These are phyloP conservation scores for Microdon myrmicae DNA, from an alignment of 2,888 invertebrate genomes.

Conservation along the genomic window DNA sequence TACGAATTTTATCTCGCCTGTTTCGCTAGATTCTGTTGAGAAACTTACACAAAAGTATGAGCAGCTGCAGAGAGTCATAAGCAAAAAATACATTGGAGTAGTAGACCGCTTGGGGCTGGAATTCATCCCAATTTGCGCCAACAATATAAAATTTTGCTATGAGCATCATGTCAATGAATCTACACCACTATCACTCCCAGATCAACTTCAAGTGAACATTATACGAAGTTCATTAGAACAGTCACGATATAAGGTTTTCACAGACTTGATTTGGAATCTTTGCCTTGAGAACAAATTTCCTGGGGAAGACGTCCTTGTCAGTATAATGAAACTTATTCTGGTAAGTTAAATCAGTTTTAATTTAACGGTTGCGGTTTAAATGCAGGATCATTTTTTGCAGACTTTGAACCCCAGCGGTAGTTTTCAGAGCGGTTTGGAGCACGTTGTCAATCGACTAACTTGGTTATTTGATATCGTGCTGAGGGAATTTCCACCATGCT, in stretches of 20 bases:
- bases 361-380: neutral
- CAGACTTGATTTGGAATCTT: conserved; percentile 58
- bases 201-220: conserved; percentile 53
- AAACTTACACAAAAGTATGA: conserved; percentile 22
- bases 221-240: conserved; percentile 56
- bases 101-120: conserved; percentile 58
- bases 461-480: conserved; percentile 58
- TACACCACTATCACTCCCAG: conserved; percentile 57
- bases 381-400: conserved; percentile 36
- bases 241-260: conserved; percentile 59
- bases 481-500: conserved; percentile 63
- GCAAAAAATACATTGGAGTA: conserved; percentile 60
- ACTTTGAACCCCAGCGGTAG: conserved; percentile 52
- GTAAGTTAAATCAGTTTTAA: conserved; percentile 52
- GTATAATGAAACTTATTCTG: conserved; percentile 61
- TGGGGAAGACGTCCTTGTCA: conserved; percentile 59
- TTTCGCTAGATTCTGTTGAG: neutral
- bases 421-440: conserved; percentile 41
- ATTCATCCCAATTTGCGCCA: conserved; percentile 59
- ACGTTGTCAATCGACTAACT: conserved; percentile 55
- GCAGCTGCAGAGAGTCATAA: conserved; percentile 58
- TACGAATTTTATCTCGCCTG: no score
- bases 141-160: conserved; percentile 59
- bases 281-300: conserved; percentile 61
- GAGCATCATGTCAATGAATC: conserved; percentile 59